Evolutionary conservation across 2,113 vertebrate species (phyloP).

Genomic region (Scolopax mira): DNA sequence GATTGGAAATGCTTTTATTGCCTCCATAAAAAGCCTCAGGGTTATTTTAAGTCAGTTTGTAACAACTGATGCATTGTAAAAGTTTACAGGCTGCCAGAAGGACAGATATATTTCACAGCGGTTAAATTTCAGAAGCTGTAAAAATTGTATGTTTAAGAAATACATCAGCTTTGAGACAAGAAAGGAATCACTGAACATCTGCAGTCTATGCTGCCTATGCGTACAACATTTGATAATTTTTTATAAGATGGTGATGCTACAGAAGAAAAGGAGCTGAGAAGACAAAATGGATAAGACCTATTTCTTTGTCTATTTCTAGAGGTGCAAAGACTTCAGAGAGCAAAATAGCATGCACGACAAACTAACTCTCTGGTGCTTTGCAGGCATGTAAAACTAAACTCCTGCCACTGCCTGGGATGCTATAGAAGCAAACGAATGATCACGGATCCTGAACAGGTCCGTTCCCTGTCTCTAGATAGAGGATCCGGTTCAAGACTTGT

Average conservation of each 20-base stretch:
- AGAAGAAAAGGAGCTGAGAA: not conserved
- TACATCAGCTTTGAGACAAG: not conserved
- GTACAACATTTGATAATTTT: not conserved
- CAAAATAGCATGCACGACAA: not conserved
- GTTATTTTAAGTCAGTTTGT: not conserved
- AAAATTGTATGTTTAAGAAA: not conserved
- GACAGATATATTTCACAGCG: not conserved
- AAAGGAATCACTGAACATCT: not conserved
- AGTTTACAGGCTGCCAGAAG: not conserved
- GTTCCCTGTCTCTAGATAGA: not conserved
- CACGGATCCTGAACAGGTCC: not conserved
- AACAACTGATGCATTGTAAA: not conserved
- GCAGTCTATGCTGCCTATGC: not conserved
- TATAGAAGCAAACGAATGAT: not conserved
- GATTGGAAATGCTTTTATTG: not conserved
- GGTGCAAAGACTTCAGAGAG: not conserved
- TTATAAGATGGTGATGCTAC: not conserved
- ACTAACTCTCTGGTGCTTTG: not conserved
- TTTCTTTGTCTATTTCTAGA: not conserved
- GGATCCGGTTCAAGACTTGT: not conserved
- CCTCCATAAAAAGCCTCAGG: not conserved
- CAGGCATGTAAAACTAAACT: not conserved
- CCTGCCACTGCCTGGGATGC: not conserved
- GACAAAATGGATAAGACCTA: not conserved
- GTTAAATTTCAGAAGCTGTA: conserved; percentile 1